Conservation (phyloP, 2,113 vertebrate species). For the Prunella himalayana region DNA sequence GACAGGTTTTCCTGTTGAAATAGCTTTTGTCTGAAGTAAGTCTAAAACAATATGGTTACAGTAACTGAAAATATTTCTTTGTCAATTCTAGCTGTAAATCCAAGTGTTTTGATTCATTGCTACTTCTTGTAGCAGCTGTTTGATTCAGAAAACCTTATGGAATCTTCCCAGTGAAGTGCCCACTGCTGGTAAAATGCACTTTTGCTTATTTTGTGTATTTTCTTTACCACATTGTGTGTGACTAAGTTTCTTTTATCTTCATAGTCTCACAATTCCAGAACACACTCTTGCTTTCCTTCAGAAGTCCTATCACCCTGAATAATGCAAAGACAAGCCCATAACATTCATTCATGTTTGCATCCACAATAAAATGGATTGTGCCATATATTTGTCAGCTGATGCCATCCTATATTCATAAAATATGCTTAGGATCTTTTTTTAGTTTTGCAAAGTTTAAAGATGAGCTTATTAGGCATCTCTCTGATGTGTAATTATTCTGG, state of each 20-base stretch:
- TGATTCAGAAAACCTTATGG: neutral
- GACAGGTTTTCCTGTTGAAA: slow-evolving; percentile 53
- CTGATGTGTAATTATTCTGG: neutral
- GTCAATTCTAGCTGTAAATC: neutral
- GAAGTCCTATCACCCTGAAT: neutral
- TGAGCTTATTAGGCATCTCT: neutral
- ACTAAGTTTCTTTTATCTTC: neutral
- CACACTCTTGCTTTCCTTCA: neutral
- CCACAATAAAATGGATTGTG: neutral
- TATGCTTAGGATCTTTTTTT: neutral
- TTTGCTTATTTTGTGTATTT: neutral
- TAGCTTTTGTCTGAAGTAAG: slow-evolving; percentile 53
- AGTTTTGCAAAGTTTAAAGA: neutral
- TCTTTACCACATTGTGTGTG: neutral
- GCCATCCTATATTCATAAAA: neutral
- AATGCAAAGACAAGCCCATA: neutral
- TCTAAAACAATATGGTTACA: slow-evolving; percentile 47
- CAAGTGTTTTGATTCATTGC: neutral
- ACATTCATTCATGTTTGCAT: neutral
- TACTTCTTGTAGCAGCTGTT: neutral
- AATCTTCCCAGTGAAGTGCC: neutral
- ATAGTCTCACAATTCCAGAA: neutral
- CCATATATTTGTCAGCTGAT: neutral
- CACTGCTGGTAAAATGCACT: neutral
- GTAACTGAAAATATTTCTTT: slow-evolving; percentile 39